Evolutionary conservation across 1,140 invertebrate genomes (phyloP).

Genomic region (Chironomus striatipennis): DNA sequence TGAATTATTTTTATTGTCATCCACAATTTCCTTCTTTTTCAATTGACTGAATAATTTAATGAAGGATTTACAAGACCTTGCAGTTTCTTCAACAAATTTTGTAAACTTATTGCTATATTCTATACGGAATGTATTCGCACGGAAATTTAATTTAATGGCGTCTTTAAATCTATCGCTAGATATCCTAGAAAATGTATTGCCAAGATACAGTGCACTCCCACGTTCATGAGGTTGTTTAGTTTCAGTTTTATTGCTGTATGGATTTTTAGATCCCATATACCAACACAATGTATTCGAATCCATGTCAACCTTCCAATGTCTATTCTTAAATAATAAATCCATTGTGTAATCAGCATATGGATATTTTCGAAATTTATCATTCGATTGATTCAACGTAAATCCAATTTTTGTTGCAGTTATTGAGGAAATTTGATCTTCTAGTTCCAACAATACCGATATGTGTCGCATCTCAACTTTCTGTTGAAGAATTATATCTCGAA

Average conservation of each 20-base stretch:
- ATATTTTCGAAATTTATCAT: neutral
- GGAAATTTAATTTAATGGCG: neutral
- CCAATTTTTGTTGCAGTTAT: neutral
- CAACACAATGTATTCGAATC: neutral
- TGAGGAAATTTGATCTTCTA: constrained; percentile 17
- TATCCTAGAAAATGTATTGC: neutral
- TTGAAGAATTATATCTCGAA: neutral
- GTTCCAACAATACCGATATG: neutral
- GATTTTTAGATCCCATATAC: constrained; percentile 12
- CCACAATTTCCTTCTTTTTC: neutral
- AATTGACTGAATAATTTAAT: neutral
- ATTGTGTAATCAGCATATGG: neutral
- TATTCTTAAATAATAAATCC: neutral
- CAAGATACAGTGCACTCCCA: neutral
- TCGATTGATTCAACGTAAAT: neutral
- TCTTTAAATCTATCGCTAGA: neutral
- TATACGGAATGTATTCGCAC: neutral
- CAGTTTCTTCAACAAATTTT: neutral
- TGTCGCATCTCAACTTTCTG: neutral
- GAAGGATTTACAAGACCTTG: neutral
- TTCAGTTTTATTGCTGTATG: neutral
- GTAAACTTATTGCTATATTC: constrained; percentile 15
- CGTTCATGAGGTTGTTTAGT: neutral
- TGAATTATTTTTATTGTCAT: neutral
- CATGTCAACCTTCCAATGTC: neutral